These are phyloP conservation scores for Cottoperca gobio DNA, from an alignment of 2,797 vertebrate species.

Conservation along the genomic window DNA sequence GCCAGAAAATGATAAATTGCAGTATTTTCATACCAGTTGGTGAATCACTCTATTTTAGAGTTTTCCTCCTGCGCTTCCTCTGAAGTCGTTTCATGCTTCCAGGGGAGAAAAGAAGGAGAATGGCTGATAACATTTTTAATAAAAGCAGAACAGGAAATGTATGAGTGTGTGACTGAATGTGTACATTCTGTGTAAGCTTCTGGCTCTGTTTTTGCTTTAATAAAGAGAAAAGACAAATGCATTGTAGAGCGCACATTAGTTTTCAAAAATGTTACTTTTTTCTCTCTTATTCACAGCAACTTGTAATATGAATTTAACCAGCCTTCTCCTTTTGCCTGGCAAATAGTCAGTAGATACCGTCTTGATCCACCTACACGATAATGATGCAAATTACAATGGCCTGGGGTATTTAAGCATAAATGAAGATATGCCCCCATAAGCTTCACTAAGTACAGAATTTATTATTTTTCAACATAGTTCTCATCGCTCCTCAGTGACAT, in stretches of 20 bases:
- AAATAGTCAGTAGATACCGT: constrained; percentile 34
- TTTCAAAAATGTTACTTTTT: constrained; percentile 28
- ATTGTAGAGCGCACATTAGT: constrained; percentile 7
- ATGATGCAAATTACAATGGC: constrained; percentile 63
- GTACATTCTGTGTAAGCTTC: not conserved
- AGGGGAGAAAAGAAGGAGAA: constrained; percentile 20
- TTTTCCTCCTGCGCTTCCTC: constrained; percentile 39
- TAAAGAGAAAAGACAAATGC: constrained; percentile 40
- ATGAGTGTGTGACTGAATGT: not conserved
- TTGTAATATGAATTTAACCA: constrained; percentile 38
- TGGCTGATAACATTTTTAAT: constrained; percentile 29
- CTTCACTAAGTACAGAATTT: constrained; percentile 46
- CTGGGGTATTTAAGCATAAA: constrained; percentile 48
- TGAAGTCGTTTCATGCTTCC: constrained; percentile 47
- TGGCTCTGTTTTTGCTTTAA: constrained; percentile 17
- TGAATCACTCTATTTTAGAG: constrained; percentile 43
- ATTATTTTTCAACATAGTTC: constrained; percentile 56
- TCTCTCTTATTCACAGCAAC: constrained; percentile 16
- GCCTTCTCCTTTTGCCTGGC: constrained; percentile 10
- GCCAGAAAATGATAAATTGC: constrained; percentile 65
- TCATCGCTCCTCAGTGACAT: constrained; percentile 63
- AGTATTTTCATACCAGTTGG: constrained; percentile 64
- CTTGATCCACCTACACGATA: constrained; percentile 55
- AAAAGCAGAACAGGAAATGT: constrained; percentile 24
- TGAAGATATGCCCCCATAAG: constrained; percentile 46